Evolutionary conservation across 2,888 invertebrate genomes (phyloP), one percentile per base, ranked within the genome.

Genomic region (Drosophila merina): DNA sequence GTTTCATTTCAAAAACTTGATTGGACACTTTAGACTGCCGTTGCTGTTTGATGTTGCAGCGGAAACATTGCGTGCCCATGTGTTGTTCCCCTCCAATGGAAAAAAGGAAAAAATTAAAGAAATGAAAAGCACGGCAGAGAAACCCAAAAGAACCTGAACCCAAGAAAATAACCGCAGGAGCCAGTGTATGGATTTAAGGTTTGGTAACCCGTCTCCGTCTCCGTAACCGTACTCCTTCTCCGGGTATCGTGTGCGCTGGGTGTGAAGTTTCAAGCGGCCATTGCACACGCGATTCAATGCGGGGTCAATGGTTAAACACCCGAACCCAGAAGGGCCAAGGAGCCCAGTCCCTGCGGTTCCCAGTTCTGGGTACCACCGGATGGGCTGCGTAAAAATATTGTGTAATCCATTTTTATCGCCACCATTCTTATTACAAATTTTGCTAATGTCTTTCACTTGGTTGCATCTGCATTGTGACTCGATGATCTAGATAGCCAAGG

Each of bases 1-100:
- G 88, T 88, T 88, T 84, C 84, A 88, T 88, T 84, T 84, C 88
- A 86, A 84, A 82, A 84, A 84, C 85, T 84, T 84, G 84, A 84
- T 84, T 84, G 84, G 84, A 84, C 84, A 88, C 84, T 84, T 84
- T 86, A 84, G 84, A 84, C 87, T 77, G 71, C 54, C 69, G 60
- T 48, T 20, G 42, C 42, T 20, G 40, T 42, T 42, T 42, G 40
- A 14, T 42, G 42, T 42, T 66, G 74, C 67, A 74, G 57, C 88
- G 86, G 86, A 83, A 87, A 59, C 79, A 78, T 83, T 83, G 82
- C 82, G 88, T 83, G 82, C 70, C 80, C 79, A 88, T 88, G 84
- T 83, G 77, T 69, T 82, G 71, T 87, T 79, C 79, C 57, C 45
- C 20, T 20, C 28, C 49, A 4, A 14, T 1, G 1, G 1, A 36